phyloP scores from a whole-genome alignment of 2,888 invertebrate species.

The Eulithis prunata region DNA sequence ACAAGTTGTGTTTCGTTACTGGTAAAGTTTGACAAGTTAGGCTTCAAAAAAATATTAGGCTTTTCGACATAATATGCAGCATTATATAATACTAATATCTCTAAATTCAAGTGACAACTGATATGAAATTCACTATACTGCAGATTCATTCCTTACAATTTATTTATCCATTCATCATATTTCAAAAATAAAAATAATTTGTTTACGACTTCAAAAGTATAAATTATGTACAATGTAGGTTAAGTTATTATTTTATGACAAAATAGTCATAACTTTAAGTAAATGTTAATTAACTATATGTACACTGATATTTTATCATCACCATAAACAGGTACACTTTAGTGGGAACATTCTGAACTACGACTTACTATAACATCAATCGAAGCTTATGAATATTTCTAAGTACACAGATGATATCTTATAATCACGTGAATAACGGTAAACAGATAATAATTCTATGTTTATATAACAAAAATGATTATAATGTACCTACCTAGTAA shows the following conservation, averaged over 20 bases:
- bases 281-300: slow-evolving; percentile 62
- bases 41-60: too few species aligned
- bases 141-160: slow-evolving; percentile 42
- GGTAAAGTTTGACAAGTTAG: too few species aligned
- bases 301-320: slow-evolving; percentile 83
- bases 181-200: slow-evolving; percentile 18
- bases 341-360: slow-evolving; percentile 14
- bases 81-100: slow-evolving; percentile 32
- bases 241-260: slow-evolving; percentile 47
- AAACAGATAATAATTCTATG: background rate
- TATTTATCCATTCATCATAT: slow-evolving; percentile 15
- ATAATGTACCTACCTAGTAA: background rate
- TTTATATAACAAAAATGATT: slow-evolving; percentile 1
- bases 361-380: slow-evolving; percentile 16
- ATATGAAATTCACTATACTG: slow-evolving; percentile 52
- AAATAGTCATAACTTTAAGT: slow-evolving; percentile 44
- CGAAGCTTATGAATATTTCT: slow-evolving; percentile 10
- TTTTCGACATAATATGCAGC: background rate
- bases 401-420: slow-evolving; percentile 13
- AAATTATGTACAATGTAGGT: slow-evolving; percentile 65
- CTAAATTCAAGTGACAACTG: slow-evolving; percentile 61
- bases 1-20: too few species aligned
- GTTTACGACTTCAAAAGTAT: slow-evolving; percentile 41
- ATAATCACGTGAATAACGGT: slow-evolving; percentile 1
- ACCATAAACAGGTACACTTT: slow-evolving; percentile 57